Evolutionary conservation across 1,140 invertebrate species (phyloP).

Genomic region (Leptinotarsa texana): DNA sequence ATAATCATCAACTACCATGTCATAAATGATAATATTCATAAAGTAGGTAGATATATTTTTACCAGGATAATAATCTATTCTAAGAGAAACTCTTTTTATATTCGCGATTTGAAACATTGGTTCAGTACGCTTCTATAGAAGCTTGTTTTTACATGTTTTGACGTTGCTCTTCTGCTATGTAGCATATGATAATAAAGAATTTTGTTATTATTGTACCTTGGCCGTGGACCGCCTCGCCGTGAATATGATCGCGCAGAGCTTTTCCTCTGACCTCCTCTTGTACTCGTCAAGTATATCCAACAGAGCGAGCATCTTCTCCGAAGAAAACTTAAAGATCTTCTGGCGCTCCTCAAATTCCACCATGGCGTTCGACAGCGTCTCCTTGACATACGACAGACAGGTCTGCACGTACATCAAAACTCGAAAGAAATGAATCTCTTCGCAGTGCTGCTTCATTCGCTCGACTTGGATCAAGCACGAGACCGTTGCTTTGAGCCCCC

Average conservation of each 20-base stretch:
- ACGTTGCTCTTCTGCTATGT: constrained; percentile 67
- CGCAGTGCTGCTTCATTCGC: constrained; percentile 60
- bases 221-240: constrained; percentile 77
- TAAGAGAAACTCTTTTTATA: constrained; percentile 67
- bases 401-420: constrained; percentile 58
- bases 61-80: neutral
- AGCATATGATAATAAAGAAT: constrained; percentile 59
- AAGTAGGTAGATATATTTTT: neutral
- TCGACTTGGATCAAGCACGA: constrained; percentile 66
- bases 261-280: constrained; percentile 53
- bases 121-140: constrained; percentile 60
- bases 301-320: constrained; percentile 25
- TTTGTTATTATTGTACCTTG: constrained; percentile 58
- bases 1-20: neutral
- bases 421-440: constrained; percentile 54
- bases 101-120: constrained; percentile 49
- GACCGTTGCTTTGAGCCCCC: constrained; percentile 62
- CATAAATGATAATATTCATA: neutral
- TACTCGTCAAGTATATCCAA: constrained; percentile 57
- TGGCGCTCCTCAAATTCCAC: constrained; percentile 33
- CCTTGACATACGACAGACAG: constrained; percentile 48
- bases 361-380: constrained; percentile 52
- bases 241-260: constrained; percentile 82
- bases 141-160: constrained; percentile 56
- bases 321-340: constrained; percentile 37